Conservation (phyloP, 2,797 vertebrate genomes). For the Vireo griseus region DNA sequence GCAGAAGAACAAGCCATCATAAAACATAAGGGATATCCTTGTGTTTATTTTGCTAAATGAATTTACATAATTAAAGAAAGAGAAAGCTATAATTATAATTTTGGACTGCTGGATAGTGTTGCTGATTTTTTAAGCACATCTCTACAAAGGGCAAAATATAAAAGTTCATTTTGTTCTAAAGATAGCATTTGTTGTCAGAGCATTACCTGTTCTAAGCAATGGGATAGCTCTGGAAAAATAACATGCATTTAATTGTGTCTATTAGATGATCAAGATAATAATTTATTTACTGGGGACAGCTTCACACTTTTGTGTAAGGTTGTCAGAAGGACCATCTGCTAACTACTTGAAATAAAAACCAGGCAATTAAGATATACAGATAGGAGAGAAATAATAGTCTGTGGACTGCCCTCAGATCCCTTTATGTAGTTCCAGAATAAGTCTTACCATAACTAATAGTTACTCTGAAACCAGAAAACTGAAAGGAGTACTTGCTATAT, state of each 20-base stretch:
- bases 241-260: neutral
- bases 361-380: neutral
- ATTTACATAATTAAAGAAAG: neutral
- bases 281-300: neutral
- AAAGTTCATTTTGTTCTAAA: neutral
- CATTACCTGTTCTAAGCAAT: neutral
- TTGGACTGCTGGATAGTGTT: neutral
- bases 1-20: slow-evolving; percentile 55
- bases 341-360: neutral
- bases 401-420: neutral
- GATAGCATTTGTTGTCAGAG: neutral
- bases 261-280: neutral
- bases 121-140: neutral
- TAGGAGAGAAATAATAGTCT: neutral
- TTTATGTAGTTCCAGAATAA: neutral
- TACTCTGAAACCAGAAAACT: neutral
- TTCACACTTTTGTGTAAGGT: neutral
- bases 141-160: neutral
- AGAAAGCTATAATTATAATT: slow-evolving; percentile 3
- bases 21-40: slow-evolving; percentile 33
- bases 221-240: neutral
- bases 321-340: slow-evolving; percentile 2
- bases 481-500: neutral
- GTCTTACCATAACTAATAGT: neutral
- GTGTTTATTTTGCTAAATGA: slow-evolving; percentile 6